phyloP scores from a whole-genome alignment of 2,797 vertebrate genomes.

The Hybognathus amarus region DNA sequence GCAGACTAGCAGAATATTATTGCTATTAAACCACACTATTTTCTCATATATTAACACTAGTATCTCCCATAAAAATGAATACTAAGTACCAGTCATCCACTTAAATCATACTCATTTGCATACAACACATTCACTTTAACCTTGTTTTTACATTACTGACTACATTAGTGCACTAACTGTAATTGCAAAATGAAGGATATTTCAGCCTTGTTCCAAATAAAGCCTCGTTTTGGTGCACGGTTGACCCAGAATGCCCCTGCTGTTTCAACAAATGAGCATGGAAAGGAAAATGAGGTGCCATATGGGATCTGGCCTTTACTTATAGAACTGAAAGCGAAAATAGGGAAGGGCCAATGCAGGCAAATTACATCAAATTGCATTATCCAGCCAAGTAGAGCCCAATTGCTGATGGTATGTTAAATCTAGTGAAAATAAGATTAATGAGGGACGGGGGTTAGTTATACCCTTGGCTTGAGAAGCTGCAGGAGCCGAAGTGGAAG shows the following conservation, averaged over 20 bases:
- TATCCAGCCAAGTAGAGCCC: conserved; percentile 72
- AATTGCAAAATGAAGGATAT: background rate
- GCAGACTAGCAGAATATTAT: background rate
- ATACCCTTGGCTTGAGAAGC: conserved; percentile 65
- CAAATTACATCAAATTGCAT: conserved; percentile 77
- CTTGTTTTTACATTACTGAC: background rate
- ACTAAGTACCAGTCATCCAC: background rate
- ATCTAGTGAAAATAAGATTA: conserved; percentile 78
- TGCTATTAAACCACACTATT: background rate
- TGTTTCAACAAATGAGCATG: conserved; percentile 69
- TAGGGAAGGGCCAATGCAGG: conserved; percentile 51
- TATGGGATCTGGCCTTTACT: conserved; percentile 67
- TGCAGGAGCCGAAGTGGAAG: conserved; percentile 54
- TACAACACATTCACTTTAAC: background rate
- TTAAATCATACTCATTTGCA: background rate
- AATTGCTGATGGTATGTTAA: conserved; percentile 77
- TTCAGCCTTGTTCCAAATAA: conserved; percentile 10
- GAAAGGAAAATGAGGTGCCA: conserved; percentile 65
- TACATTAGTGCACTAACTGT: background rate
- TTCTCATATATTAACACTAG: background rate
- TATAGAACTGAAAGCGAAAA: conserved; percentile 61
- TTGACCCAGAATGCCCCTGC: conserved; percentile 56
- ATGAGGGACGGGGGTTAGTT: conserved; percentile 67
- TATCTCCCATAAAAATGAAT: background rate
- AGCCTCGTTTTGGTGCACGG: conserved; percentile 46